A percentile compares a stretch with the other conserved stretches of the same genome.
Evolutionary conservation across 2,888 invertebrate species (phyloP).

Genomic region (Calameuta pallipes): DNA sequence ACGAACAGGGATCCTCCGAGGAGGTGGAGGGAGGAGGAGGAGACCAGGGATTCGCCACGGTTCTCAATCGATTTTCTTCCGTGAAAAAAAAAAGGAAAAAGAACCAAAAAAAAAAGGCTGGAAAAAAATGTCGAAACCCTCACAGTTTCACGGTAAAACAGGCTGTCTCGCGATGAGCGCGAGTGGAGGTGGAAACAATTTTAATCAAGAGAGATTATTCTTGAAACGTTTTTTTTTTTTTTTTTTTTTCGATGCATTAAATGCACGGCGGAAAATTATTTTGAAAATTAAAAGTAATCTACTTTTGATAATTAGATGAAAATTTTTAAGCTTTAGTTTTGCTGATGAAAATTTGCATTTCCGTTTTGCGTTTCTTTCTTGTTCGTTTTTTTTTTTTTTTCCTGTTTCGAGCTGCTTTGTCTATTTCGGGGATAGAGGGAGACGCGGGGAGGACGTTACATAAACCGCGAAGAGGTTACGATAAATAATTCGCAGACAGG

Average conservation of each 20-base stretch:
- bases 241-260: not conserved
- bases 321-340: not conserved
- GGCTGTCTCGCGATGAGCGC: not conserved
- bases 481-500: slow-evolving; percentile 34
- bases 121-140: slow-evolving; percentile 1
- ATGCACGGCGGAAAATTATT: not conserved
- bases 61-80: slow-evolving; percentile 41
- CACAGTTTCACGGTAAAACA: not conserved
- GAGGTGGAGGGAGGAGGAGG: slow-evolving; percentile 28
- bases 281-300: not conserved
- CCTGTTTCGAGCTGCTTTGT: not conserved
- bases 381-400: not conserved
- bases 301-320: not conserved
- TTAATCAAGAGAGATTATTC: not conserved
- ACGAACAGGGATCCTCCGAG: slow-evolving; percentile 32
- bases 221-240: too few species aligned
- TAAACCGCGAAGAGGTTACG: slow-evolving; percentile 7
- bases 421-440: not conserved
- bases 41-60: slow-evolving; percentile 38
- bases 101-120: slow-evolving; percentile 14
- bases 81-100: slow-evolving; percentile 4
- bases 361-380: not conserved
- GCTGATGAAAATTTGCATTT: not conserved
- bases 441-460: not conserved
- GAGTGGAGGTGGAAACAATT: not conserved